Conservation (phyloP, 2,888 invertebrate species). For the Drosophila bunnanda region DNA sequence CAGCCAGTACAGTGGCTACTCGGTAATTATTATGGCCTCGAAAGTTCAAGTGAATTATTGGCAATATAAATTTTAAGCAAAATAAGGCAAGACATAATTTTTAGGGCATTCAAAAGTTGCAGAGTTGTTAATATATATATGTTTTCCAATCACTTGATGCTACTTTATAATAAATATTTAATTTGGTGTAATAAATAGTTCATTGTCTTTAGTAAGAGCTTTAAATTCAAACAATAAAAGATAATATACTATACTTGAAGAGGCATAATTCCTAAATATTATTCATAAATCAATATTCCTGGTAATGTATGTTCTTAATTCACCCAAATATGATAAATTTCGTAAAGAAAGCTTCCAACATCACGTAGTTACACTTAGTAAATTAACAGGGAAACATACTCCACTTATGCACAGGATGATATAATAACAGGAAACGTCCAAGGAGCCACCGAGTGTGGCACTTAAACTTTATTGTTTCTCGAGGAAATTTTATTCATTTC, state of each 20-base stretch:
- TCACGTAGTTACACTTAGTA: not conserved
- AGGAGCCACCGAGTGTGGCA: constrained; percentile 18
- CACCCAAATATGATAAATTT: not conserved
- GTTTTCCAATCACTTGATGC: not conserved
- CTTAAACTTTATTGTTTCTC: constrained; percentile 33
- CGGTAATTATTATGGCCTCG: not conserved
- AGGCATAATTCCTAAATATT: not conserved
- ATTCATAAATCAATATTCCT: not conserved
- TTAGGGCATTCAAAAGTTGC: not conserved
- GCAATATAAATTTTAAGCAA: not conserved
- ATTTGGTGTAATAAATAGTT: not conserved
- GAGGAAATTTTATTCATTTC: constrained; percentile 36
- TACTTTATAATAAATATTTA: not conserved
- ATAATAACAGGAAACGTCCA: constrained; percentile 29
- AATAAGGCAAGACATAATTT: not conserved
- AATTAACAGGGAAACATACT: constrained; percentile 21
- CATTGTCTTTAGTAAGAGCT: fast-evolving
- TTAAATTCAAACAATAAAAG: not conserved
- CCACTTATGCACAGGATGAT: constrained; percentile 28
- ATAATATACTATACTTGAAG: not conserved
- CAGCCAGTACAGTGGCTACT: constrained; percentile 13
- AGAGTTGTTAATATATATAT: no score
- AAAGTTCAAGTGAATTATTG: constrained; percentile 1
- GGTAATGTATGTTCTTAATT: not conserved
- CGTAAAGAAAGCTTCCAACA: not conserved